phyloP scores from a whole-genome alignment of 2,797 vertebrate genomes.

The Darevskia nairensis region DNA sequence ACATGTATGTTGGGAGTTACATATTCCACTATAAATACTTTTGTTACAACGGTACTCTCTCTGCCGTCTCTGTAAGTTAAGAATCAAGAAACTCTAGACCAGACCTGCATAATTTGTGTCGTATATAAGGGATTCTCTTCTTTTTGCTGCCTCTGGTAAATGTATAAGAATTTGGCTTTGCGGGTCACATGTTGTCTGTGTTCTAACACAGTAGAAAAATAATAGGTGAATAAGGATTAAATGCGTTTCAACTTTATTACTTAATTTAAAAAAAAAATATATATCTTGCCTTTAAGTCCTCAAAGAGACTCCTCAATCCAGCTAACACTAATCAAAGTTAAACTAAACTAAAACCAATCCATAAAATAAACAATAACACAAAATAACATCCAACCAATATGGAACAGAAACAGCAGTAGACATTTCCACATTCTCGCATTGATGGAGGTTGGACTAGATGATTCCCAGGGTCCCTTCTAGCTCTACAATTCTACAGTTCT shows the following conservation, averaged over 20 bases:
- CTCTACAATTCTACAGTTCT: no score
- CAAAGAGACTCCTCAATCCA: background rate
- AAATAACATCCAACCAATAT: background rate
- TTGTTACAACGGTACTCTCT: slow-evolving; percentile 89
- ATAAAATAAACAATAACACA: background rate
- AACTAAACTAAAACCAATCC: background rate
- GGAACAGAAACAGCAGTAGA: background rate
- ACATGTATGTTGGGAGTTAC: slow-evolving; percentile 62
- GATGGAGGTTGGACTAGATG: no score
- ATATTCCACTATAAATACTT: slow-evolving; percentile 87
- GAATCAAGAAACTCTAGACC: background rate
- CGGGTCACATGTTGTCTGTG: background rate
- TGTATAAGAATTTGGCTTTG: background rate
- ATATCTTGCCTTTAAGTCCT: background rate
- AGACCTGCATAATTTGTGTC: background rate
- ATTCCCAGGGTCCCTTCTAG: no score
- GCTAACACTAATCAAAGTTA: background rate
- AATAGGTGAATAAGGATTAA: background rate
- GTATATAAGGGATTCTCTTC: background rate
- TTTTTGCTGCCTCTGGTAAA: background rate
- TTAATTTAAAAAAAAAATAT: background rate
- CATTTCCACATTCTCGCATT: background rate
- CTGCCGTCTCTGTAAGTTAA: slow-evolving; percentile 85
- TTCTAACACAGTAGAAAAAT: background rate
- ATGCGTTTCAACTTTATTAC: background rate